These are phyloP conservation scores for Rhipidura dahli DNA, from an alignment of 2,113 vertebrate species.

Conservation along the genomic window DNA sequence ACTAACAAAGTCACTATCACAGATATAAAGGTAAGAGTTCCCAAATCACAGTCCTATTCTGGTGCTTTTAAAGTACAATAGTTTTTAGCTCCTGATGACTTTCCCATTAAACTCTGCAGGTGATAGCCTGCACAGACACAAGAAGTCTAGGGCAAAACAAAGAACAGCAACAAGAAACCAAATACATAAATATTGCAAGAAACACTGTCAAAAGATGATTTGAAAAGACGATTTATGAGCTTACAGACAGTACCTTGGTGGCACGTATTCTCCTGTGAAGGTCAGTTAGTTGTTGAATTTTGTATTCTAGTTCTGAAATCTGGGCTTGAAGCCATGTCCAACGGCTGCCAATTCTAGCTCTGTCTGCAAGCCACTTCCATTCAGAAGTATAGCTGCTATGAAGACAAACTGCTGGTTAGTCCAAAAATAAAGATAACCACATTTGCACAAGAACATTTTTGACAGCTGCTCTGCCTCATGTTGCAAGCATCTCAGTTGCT, in stretches of 20 bases:
- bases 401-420: conserved; percentile 70
- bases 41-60: background rate
- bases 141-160: background rate
- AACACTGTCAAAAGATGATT: background rate
- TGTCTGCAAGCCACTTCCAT: conserved; percentile 85
- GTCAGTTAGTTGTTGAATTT: conserved; percentile 83
- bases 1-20: background rate
- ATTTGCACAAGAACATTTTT: conserved; percentile 61
- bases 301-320: conserved; percentile 86
- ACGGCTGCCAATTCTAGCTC: conserved; percentile 88
- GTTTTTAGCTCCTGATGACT: background rate
- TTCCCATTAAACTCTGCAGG: background rate
- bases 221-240: background rate
- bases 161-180: background rate
- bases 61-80: background rate
- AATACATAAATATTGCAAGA: background rate
- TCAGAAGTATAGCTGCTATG: conserved; percentile 79
- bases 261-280: conserved; percentile 84
- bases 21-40: background rate
- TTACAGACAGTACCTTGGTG: conserved; percentile 82
- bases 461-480: conserved; percentile 53
- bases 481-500: conserved; percentile 45
- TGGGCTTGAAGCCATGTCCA: conserved; percentile 94
- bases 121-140: background rate
- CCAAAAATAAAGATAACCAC: conserved; percentile 62